Evolutionary conservation across 2,113 vertebrate species (phyloP).

Genomic region (Nymphicus hollandicus): DNA sequence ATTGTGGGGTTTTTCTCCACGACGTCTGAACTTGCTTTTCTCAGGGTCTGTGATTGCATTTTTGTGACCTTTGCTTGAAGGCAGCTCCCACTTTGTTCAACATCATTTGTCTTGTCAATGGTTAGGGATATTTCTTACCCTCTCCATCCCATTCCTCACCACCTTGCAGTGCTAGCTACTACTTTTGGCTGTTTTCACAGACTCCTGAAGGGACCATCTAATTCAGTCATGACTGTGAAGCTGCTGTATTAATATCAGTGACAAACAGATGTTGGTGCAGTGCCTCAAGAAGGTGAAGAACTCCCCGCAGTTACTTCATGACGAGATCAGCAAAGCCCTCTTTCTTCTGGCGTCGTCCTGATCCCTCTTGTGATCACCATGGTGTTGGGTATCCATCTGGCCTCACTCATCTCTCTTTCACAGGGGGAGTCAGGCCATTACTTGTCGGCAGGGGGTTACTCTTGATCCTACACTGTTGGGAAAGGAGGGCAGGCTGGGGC

Average conservation of each 20-base stretch:
- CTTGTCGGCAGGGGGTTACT: background rate
- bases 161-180: background rate
- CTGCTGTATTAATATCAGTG: background rate
- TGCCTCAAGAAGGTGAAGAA: background rate
- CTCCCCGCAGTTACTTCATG: background rate
- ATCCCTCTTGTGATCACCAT: background rate
- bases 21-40: background rate
- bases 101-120: background rate
- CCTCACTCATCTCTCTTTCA: background rate
- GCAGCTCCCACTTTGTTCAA: background rate
- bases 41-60: background rate
- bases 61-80: background rate
- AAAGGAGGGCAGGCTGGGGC: background rate
- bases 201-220: background rate
- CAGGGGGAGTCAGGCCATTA: background rate
- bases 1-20: background rate
- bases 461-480: background rate
- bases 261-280: background rate
- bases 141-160: background rate
- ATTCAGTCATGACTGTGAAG: background rate
- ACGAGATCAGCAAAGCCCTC: background rate
- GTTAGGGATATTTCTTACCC: background rate
- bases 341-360: background rate
- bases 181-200: background rate
- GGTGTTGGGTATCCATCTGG: background rate